Conservation (phyloP, 1,140 invertebrate genomes). For the Adelges cooleyi region DNA sequence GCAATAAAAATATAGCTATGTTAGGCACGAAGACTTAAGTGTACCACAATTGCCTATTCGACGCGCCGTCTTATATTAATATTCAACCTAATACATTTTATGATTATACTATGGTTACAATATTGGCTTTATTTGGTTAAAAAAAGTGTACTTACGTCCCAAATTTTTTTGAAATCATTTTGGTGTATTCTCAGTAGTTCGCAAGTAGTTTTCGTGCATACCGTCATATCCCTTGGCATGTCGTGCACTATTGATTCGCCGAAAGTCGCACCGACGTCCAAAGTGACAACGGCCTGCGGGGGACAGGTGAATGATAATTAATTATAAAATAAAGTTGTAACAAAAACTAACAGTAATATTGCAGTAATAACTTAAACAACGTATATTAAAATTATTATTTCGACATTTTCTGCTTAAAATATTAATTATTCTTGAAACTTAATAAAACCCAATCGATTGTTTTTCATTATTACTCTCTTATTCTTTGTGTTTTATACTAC, state of each 20-base stretch:
- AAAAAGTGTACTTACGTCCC: slow-evolving; percentile 49
- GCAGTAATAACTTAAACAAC: no score
- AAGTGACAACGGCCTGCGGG: slow-evolving; percentile 41
- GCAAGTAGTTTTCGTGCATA: slow-evolving; percentile 60
- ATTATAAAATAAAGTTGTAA: not conserved
- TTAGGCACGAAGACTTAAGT: not conserved
- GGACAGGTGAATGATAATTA: not conserved
- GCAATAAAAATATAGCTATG: no score
- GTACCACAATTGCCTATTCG: slow-evolving; percentile 1
- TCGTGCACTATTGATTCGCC: slow-evolving; percentile 62
- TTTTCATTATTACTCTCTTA: no score
- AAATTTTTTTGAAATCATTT: slow-evolving; percentile 61
- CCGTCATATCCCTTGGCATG: slow-evolving; percentile 56
- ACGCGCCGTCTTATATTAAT: not conserved
- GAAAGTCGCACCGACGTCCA: slow-evolving; percentile 64
- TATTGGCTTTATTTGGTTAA: not conserved
- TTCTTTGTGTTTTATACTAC: no score
- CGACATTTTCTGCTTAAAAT: no score
- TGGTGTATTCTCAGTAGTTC: slow-evolving; percentile 62
- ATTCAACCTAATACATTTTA: no score
- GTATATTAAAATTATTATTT: no score
- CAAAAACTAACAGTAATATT: no score
- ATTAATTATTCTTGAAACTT: no score
- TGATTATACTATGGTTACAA: no score
- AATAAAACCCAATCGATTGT: no score